Percentiles rank a stretch among this genome's conserved stretches.
Conservation (phyloP, 2,888 invertebrate species). For the Seira musarum region DNA sequence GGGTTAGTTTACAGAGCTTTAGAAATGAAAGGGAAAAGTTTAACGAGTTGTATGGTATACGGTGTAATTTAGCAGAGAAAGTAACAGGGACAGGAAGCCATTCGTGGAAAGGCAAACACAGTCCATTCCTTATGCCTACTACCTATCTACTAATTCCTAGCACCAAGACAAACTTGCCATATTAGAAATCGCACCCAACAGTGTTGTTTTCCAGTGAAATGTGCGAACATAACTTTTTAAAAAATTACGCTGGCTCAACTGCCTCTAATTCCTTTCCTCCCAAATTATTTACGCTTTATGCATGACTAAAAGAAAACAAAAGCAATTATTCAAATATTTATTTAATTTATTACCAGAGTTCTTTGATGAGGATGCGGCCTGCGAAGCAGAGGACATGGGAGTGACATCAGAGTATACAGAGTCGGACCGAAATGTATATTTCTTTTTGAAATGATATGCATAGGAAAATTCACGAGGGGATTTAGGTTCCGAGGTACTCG, state of each 20-base stretch:
- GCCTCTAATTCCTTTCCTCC: neutral
- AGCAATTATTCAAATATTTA: neutral
- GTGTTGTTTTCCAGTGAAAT: neutral
- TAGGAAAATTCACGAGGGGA: slow-evolving; percentile 59
- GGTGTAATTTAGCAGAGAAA: slow-evolving; percentile 1
- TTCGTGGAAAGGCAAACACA: neutral
- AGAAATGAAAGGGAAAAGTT: slow-evolving; percentile 9
- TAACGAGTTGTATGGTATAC: neutral
- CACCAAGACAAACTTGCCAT: neutral
- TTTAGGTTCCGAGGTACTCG: slow-evolving; percentile 45
- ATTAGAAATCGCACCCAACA: neutral
- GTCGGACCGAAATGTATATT: slow-evolving; percentile 69
- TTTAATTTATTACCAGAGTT: slow-evolving; percentile 49
- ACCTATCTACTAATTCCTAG: too few species aligned
- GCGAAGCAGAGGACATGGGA: slow-evolving; percentile 65
- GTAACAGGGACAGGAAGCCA: slow-evolving; percentile 3
- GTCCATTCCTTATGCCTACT: neutral
- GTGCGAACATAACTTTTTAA: neutral
- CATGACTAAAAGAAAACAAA: neutral
- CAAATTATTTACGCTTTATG: neutral
- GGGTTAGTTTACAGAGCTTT: slow-evolving; percentile 10
- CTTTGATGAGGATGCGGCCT: slow-evolving; percentile 41
- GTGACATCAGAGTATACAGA: slow-evolving; percentile 70
- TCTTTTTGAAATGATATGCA: slow-evolving; percentile 68
- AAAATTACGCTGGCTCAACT: neutral